Evolutionary conservation across 1,140 invertebrate species (phyloP), one percentile per base, ranked within the genome.

Genomic region (Popillia japonica): DNA sequence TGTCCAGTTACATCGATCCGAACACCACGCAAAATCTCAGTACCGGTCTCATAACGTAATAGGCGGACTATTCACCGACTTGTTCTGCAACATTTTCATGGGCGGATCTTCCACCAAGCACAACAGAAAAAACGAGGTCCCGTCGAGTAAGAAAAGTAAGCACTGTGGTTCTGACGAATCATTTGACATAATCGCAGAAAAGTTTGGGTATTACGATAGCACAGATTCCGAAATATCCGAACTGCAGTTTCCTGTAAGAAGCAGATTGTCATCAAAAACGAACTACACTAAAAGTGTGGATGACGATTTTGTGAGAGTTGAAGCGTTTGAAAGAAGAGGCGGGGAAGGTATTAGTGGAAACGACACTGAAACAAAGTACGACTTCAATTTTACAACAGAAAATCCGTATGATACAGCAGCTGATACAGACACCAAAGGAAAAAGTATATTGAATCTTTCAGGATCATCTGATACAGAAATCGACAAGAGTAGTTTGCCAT

Each of bases 181-280:
- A 4, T 27, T 42, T 48, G 9, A 41, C 6, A 20, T 76, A 55
- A 48, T 76, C 10, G 75, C 44, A 14, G 41, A 76, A 11, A 76
- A 76, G 48, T 48, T 76, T 55, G 75, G 75, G 10, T 76, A 55
- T 44, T 76, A 68, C 14, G 77, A 78, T 40, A 80, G 79, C 44
- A 80, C 72, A 48, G 79, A 80, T 72, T 78, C 79, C 7, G 79
- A 80, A 22, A 75, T 80, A 73, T 76, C 79, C 59, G 79, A 80
- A 59, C 61, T 80, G 9, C 68, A 73, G 22, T 17, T 23, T 40
- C 23, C 27, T 23, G 42, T 42, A 20, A 64, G 59, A 72, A 77
- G 44, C 14, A 23, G 27, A 6, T 10, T 11, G 14, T 27, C 27
- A 22, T 27, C 17, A 14, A 68, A 68, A 23, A 6, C 61, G 8